Evolutionary conservation across 2,888 invertebrate genomes (phyloP).

Genomic region (Drosophila birchii): DNA sequence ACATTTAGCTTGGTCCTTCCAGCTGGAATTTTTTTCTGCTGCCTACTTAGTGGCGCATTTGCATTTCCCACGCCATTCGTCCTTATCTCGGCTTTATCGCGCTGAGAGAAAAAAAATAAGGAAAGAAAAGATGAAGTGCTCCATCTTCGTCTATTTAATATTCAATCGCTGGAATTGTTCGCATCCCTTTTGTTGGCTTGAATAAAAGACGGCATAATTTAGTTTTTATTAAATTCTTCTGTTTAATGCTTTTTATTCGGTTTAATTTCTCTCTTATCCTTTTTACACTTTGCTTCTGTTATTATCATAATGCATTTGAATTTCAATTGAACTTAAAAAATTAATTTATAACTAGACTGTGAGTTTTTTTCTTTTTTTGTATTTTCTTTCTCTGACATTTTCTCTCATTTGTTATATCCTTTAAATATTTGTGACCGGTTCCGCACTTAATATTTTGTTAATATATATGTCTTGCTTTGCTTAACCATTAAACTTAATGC

Average conservation of each 20-base stretch:
- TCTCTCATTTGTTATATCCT: constrained; percentile 51
- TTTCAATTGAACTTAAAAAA: constrained; percentile 58
- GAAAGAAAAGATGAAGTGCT: constrained; percentile 8
- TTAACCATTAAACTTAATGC: constrained; percentile 58
- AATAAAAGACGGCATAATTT: constrained; percentile 45
- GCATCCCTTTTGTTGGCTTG: not conserved
- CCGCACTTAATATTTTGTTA: constrained; percentile 23
- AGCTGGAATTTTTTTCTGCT: constrained; percentile 16
- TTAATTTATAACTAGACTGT: constrained; percentile 53
- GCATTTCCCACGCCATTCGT: constrained; percentile 44
- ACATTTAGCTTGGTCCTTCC: constrained; percentile 13
- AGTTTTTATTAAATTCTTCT: constrained; percentile 77
- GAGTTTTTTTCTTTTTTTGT: constrained; percentile 38
- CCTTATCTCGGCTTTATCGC: constrained; percentile 10
- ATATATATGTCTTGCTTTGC: constrained; percentile 44
- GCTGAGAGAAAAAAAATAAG: not conserved
- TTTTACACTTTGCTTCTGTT: constrained; percentile 60
- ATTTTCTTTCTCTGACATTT: constrained; percentile 42
- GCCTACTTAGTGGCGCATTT: constrained; percentile 48
- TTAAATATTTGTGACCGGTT: constrained; percentile 53
- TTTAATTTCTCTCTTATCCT: constrained; percentile 65
- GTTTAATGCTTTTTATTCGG: constrained; percentile 72
- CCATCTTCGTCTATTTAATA: constrained; percentile 31
- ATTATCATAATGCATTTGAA: constrained; percentile 55
- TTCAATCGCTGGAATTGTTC: constrained; percentile 41